Percentiles rank a stretch among this genome's conserved stretches.
phyloP scores from a whole-genome alignment of 1,140 invertebrate genomes.

The Chironomus striatipennis region DNA sequence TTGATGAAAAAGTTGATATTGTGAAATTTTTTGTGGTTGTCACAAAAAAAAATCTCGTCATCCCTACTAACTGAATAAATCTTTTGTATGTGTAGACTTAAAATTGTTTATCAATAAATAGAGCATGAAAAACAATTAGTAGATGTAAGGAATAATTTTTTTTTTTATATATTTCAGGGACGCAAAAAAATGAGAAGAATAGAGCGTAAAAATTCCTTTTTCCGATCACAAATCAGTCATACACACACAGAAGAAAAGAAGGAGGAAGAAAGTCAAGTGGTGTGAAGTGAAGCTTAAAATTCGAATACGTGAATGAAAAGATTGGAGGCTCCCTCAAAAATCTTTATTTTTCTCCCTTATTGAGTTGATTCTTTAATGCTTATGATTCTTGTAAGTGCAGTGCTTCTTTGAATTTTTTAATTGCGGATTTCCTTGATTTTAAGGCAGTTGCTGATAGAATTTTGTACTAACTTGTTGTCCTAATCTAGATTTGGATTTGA shows the following conservation, averaged over 20 bases:
- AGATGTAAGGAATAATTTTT: neutral
- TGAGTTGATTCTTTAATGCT: too few species aligned
- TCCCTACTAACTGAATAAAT: neutral
- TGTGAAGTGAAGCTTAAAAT: neutral
- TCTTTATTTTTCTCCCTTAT: too few species aligned
- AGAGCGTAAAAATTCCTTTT: neutral
- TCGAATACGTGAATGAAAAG: neutral
- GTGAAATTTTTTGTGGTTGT: neutral
- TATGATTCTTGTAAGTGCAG: too few species aligned
- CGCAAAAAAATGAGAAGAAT: neutral
- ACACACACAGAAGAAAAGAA: too few species aligned
- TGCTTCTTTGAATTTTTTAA: too few species aligned
- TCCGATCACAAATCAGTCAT: constrained; percentile 4
- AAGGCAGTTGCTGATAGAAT: too few species aligned
- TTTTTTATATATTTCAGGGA: neutral
- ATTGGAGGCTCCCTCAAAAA: too few species aligned
- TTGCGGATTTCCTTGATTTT: too few species aligned
- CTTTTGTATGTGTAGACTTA: neutral
- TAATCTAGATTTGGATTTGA: too few species aligned
- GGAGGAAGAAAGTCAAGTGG: neutral
- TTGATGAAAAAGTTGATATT: neutral
- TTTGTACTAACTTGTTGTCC: too few species aligned
- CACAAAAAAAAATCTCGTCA: neutral
- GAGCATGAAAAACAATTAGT: neutral
- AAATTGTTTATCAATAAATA: constrained; percentile 3